Conservation (phyloP, 2,888 invertebrate species). For the Timema cristinae region DNA sequence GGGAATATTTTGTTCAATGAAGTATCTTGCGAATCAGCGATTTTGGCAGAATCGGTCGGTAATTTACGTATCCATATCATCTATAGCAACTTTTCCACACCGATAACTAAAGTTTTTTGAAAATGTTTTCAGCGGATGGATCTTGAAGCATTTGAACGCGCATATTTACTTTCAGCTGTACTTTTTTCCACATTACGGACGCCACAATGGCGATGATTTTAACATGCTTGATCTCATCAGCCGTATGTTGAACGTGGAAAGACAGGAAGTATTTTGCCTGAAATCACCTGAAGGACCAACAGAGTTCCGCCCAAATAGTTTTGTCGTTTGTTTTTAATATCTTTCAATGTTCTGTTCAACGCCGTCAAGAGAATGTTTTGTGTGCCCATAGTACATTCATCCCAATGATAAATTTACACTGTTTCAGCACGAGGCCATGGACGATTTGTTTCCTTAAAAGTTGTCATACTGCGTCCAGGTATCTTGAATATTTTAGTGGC, state of each 20-base stretch:
- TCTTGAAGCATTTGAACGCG: too few species aligned
- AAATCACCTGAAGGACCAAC: conserved; percentile 14
- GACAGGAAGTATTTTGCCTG: conserved; percentile 18
- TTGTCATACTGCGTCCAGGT: background rate
- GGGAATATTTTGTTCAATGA: conserved; percentile 19
- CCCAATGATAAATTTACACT: conserved; percentile 9
- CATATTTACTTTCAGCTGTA: too few species aligned
- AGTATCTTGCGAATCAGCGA: conserved; percentile 14
- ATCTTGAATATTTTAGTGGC: background rate
- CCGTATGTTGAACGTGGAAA: conserved; percentile 12
- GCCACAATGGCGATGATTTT: conserved; percentile 8
- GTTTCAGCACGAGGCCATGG: conserved; percentile 4
- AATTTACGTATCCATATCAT: conserved; percentile 7
- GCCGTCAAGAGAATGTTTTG: background rate
- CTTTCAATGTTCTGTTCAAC: background rate
- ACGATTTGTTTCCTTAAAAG: background rate
- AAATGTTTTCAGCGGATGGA: background rate
- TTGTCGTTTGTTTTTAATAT: background rate
- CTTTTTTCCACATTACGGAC: background rate
- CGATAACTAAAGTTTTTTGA: conserved; percentile 17
- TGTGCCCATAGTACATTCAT: conserved; percentile 14
- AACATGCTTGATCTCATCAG: conserved; percentile 11
- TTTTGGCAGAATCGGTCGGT: conserved; percentile 17
- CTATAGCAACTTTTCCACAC: conserved; percentile 15
- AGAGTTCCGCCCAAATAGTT: conserved; percentile 14